These are phyloP conservation scores for Heliconius aoede DNA, from an alignment of 2,888 invertebrate genomes.

Conservation along the genomic window DNA sequence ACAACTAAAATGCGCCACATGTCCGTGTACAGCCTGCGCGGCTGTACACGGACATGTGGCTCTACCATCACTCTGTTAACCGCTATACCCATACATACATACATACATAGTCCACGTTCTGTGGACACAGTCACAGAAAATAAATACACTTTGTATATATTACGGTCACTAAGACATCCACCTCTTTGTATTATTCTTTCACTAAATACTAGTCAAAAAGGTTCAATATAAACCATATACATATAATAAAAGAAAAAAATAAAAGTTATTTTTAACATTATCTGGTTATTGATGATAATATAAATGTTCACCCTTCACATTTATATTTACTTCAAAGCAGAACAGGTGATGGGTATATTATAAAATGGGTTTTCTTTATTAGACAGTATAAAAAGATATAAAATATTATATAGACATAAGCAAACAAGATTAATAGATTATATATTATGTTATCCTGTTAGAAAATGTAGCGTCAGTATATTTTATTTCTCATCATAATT, in stretches of 20 bases:
- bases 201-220: background rate
- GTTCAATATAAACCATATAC: background rate
- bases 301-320: background rate
- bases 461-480: background rate
- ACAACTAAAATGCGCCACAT: too few relatives aligned
- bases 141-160: background rate
- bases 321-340: slow-evolving; percentile 12
- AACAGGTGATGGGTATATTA: background rate
- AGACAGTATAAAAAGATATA: background rate
- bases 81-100: background rate
- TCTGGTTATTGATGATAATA: background rate
- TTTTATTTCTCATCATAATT: background rate
- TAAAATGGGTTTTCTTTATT: background rate
- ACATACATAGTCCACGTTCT: background rate
- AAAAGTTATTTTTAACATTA: background rate
- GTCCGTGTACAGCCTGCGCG: too few relatives aligned
- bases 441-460: background rate
- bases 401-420: background rate
- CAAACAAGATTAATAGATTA: background rate
- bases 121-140: background rate
- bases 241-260: background rate
- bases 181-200: too few relatives aligned
- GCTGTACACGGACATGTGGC: too few relatives aligned
- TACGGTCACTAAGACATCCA: background rate
- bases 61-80: background rate